A percentile compares a stretch with the other conserved stretches of the same genome.
Evolutionary conservation across 2,113 vertebrate genomes (phyloP).

Genomic region (Grammomys dolichurus): DNA sequence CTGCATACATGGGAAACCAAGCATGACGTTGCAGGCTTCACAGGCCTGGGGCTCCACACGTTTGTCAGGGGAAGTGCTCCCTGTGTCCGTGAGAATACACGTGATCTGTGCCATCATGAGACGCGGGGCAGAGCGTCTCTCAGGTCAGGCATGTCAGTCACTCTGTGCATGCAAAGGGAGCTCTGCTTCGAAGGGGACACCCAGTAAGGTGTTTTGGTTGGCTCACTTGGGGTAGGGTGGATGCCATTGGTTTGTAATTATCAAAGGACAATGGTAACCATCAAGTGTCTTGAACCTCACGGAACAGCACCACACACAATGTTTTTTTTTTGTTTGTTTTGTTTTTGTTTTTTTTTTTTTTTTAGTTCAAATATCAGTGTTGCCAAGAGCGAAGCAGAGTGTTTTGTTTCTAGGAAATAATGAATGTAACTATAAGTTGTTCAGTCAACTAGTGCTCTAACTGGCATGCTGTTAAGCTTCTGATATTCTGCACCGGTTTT

Average conservation of each 20-base stretch:
- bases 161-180: background rate
- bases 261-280: background rate
- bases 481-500: background rate
- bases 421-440: background rate
- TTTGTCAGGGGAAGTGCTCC: background rate
- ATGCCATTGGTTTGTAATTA: background rate
- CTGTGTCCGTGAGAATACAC: background rate
- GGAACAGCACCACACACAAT: no score
- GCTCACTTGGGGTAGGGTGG: background rate
- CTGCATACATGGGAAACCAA: background rate
- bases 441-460: background rate
- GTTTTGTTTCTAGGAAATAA: background rate
- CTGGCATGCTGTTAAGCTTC: background rate
- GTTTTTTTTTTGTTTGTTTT: background rate
- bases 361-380: background rate
- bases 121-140: background rate
- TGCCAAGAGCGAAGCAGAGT: background rate
- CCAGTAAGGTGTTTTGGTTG: background rate
- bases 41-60: background rate
- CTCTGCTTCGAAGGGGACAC: background rate
- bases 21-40: accelerated
- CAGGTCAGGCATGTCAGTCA: background rate
- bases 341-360: background rate
- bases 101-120: background rate
- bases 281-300: background rate